phyloP scores from a whole-genome alignment of 2,797 vertebrate species.

The Chaetophractus vellerosus region DNA sequence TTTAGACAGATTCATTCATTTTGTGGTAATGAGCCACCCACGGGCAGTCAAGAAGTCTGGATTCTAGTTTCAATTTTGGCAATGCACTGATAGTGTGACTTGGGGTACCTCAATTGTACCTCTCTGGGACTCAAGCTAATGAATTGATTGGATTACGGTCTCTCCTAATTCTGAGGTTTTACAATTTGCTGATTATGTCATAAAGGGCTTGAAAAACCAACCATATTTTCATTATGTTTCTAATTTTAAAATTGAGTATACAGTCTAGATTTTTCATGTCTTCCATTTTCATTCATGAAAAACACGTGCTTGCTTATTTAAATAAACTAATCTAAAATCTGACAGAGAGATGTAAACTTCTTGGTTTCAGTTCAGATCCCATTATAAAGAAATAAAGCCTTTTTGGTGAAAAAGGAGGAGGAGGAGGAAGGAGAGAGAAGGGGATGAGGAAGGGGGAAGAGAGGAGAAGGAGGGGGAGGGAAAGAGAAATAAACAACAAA shows the following conservation, averaged over 20 bases:
- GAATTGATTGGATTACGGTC: neutral
- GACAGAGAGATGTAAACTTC: neutral
- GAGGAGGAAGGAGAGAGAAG: neutral
- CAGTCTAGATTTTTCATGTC: conserved; percentile 1
- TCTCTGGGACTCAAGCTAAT: neutral
- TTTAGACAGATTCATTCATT: neutral
- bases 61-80: neutral
- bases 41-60: neutral
- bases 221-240: conserved; percentile 29
- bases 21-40: neutral
- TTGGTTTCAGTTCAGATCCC: conserved; percentile 1
- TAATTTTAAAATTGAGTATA: conserved; percentile 1
- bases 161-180: conserved; percentile 33
- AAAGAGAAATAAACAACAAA: neutral
- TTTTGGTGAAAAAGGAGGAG: neutral
- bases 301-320: conserved; percentile 31
- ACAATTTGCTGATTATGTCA: conserved; percentile 6
- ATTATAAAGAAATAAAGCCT: neutral
- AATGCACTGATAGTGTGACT: neutral
- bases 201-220: neutral
- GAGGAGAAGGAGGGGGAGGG: neutral
- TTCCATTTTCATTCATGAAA: conserved; percentile 45
- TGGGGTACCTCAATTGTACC: neutral
- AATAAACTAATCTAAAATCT: conserved; percentile 36
- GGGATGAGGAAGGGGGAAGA: neutral